A percentile compares a stretch with the other conserved stretches of the same genome.
Conservation (phyloP, 1,140 invertebrate genomes). For the Meloidogyne exigua region DNA sequence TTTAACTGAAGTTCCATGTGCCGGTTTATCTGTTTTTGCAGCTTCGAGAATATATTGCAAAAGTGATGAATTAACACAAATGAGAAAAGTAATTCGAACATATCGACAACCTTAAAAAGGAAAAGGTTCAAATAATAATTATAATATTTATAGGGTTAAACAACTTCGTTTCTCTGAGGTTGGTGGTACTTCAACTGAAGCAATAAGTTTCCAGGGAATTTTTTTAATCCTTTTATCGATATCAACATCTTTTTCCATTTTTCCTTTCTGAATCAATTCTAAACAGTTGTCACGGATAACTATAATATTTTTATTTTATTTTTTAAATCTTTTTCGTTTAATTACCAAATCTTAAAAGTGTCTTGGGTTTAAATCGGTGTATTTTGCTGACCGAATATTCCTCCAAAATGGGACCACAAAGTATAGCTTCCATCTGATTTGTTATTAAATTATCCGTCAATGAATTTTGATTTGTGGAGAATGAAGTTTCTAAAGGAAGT, state of each 20-base stretch:
- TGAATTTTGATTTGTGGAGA: not conserved
- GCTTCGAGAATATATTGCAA: not conserved
- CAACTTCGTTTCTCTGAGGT: constrained; percentile 15
- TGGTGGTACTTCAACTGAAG: constrained; percentile 18
- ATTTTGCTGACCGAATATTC: constrained; percentile 16
- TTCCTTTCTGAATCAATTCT: constrained; percentile 1
- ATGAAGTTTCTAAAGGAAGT: not conserved
- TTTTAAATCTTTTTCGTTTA: not conserved
- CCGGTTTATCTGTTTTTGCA: not conserved
- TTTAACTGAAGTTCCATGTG: not conserved
- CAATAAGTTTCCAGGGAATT: constrained; percentile 23
- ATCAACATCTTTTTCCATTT: not conserved
- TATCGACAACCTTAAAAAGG: not conserved
- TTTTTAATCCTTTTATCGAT: not conserved
- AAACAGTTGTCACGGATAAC: constrained; percentile 17
- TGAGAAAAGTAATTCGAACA: constrained; percentile 20
- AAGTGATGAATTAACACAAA: not conserved
- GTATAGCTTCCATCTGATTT: not conserved
- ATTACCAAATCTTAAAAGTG: not conserved
- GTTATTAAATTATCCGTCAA: not conserved
- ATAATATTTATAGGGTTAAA: no score
- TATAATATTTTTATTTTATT: not conserved
- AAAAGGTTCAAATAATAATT: not conserved
- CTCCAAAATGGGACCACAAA: not conserved
- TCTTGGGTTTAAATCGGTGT: constrained; percentile 22